These are phyloP conservation scores for Platalea minor DNA, from an alignment of 2,797 vertebrate species.

Conservation along the genomic window DNA sequence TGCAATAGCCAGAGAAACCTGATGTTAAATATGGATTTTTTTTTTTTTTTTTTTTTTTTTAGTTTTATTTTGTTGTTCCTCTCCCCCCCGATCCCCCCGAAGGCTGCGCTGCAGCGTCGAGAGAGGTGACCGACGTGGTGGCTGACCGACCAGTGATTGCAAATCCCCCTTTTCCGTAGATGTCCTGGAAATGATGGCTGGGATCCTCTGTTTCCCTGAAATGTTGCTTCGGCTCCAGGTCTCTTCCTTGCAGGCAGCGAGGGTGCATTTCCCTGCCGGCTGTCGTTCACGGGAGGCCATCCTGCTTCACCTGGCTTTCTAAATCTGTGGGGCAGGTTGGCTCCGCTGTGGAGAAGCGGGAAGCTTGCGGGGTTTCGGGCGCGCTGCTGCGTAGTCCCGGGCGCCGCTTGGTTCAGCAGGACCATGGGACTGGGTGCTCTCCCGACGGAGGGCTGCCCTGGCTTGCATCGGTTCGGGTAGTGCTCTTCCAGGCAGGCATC, in stretches of 20 bases:
- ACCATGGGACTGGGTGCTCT: fast-evolving
- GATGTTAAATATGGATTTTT: neutral
- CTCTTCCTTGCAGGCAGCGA: neutral
- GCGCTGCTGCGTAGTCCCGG: fast-evolving
- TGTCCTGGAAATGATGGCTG: neutral
- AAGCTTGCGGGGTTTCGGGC: fast-evolving
- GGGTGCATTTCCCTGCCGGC: neutral
- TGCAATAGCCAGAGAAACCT: neutral
- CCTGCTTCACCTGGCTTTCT: neutral
- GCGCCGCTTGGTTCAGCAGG: neutral
- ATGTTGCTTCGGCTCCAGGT: neutral
- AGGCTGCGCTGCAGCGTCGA: neutral
- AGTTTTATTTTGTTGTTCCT: neutral
- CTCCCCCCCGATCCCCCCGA: neutral
- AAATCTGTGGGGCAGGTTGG: neutral
- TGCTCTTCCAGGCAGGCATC: neutral
- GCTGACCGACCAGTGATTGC: neutral
- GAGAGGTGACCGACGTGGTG: too few species aligned
- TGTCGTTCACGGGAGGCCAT: neutral
- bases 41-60: too few species aligned
- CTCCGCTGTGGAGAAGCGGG: neutral
- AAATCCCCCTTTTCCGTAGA: neutral
- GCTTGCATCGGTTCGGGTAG: neutral
- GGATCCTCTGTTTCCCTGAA: neutral
- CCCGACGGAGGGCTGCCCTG: neutral